Base-by-base conservation (phyloP, 2,797 vertebrate species). In the Catostomus latipinnis region DNA sequence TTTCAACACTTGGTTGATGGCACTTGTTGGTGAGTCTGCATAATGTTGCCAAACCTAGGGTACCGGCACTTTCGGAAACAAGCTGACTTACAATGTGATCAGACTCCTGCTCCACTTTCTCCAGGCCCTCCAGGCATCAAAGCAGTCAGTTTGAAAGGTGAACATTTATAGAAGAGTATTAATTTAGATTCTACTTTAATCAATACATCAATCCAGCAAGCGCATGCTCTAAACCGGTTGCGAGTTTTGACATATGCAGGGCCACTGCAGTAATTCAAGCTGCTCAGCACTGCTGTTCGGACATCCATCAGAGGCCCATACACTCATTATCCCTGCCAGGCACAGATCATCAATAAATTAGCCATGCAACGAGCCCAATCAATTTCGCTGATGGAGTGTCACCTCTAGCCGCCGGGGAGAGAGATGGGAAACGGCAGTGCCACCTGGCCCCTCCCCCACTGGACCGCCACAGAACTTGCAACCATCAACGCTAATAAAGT, bases 281-380 rank as follows among this genome's bases (percentile, higher is more conserved):
- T 48, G 67, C 73, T 52, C 70, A 60, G 82, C 61, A 22, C 78
- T 58, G 45, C 48, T 9, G 60, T 76, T 46, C 66, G 81, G 78
- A 88, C 90, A 93, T 93, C 90, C 85, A 91, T 93, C 93, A 91
- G 82, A 13, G 6, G 85, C 84, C 86, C 83, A 11, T 82, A 84
- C 88, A 85, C 88, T 90, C 89, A 92, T 94, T 93, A 92, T 91
- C 85, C 88, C 87, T 71, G 65, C 71, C 86, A 87, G 91, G 88
- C 88, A 85, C 87, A 89, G 91, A 86, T 87, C 91, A 92, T 92
- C 92, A 88, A 93, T 94, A 93, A 92, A 94, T 93, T 93, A 93
- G 86, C 84, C 85, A 76, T 84, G 90, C 91, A 92, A 92, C 89
- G 83, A 93, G 91, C 90, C 88, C 89, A 86, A 93, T 93, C 91